Evolutionary conservation across 2,113 vertebrate genomes (phyloP).

Genomic region (Tragelaphus scriptus): DNA sequence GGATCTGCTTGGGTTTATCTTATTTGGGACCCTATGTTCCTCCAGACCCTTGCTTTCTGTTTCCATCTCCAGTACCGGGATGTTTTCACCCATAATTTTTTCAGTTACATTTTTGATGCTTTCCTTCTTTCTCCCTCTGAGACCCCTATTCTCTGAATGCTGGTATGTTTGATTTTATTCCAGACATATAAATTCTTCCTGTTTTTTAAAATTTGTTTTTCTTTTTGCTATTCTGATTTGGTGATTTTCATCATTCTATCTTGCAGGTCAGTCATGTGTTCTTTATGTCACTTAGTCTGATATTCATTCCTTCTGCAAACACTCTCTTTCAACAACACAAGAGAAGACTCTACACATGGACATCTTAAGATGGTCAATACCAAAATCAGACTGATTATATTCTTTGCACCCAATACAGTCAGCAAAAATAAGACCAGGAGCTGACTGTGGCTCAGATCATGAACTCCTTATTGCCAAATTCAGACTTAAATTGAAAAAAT

Average conservation of each 20-base stretch:
- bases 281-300: neutral
- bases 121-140: neutral
- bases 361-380: neutral
- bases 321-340: neutral
- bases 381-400: neutral
- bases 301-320: neutral
- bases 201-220: neutral
- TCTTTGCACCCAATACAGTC: neutral
- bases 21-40: neutral
- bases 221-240: neutral
- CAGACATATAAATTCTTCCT: neutral
- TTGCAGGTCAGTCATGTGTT: neutral
- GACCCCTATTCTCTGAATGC: neutral
- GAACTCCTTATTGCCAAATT: neutral
- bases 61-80: neutral
- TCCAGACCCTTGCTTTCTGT: neutral
- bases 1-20: neutral
- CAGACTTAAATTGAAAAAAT: neutral
- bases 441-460: neutral
- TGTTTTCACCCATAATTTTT: neutral
- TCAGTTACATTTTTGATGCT: neutral
- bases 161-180: neutral
- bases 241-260: neutral
- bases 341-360: neutral
- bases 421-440: neutral